These are phyloP conservation scores for Spodoptera exigua DNA, from an alignment of 2,888 invertebrate genomes.

Conservation along the genomic window DNA sequence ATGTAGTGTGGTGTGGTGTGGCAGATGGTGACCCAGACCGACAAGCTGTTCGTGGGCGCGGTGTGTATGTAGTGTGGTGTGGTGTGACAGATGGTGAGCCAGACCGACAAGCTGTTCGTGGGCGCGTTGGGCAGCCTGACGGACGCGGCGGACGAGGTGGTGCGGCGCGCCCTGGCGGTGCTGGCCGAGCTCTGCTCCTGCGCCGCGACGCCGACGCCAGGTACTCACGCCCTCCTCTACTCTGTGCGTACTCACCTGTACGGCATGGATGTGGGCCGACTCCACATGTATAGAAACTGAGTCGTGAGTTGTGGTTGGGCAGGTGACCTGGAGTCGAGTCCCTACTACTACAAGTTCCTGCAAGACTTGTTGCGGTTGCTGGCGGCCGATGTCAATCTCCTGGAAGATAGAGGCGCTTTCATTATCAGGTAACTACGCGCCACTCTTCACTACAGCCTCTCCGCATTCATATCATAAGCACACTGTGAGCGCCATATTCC, in stretches of 20 bases:
- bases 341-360: constrained; percentile 96
- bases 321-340: constrained; percentile 82
- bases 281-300: no score
- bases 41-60: no score
- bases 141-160: constrained; percentile 98
- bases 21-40: no score
- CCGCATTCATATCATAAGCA: neutral
- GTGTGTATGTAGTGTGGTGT: neutral
- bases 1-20: no score
- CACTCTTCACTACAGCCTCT: no score
- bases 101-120: constrained; percentile 93
- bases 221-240: neutral
- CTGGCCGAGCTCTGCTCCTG: constrained; percentile 93
- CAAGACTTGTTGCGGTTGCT: constrained; percentile 95
- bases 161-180: constrained; percentile 97
- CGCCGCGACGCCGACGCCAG: constrained; percentile 25
- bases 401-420: constrained; percentile 97
- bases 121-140: constrained; percentile 95
- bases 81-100: constrained; percentile 90
- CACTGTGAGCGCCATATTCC: neutral
- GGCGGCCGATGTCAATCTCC: constrained; percentile 94
- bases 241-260: neutral
- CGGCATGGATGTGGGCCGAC: no score
- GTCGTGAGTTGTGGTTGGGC: no score
- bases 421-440: constrained; percentile 96